Conservation (phyloP, 1,140 invertebrate species). For the Frieseomelitta varia region DNA sequence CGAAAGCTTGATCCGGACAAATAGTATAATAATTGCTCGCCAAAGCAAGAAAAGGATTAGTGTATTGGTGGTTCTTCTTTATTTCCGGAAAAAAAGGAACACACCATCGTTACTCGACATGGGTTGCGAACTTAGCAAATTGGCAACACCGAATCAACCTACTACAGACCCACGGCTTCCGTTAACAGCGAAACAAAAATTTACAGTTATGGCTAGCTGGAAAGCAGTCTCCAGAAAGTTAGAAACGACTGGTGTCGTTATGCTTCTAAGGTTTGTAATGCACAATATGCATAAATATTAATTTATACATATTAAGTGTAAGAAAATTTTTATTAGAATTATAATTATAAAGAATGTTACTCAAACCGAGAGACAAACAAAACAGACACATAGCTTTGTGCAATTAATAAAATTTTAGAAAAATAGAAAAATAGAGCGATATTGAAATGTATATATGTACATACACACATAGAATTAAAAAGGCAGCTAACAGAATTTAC, state of each 20-base stretch:
- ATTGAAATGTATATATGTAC: too few relatives aligned
- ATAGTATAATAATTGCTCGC: background rate
- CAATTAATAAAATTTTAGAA: background rate
- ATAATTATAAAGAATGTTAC: background rate
- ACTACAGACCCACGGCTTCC: conserved; percentile 90
- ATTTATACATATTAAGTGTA: background rate
- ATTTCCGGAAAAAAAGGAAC: background rate
- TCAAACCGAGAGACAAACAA: too few relatives aligned
- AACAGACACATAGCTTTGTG: background rate
- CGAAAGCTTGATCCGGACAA: background rate
- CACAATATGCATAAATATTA: background rate
- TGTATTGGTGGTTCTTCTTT: conserved; percentile 11
- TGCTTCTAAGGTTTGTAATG: conserved; percentile 91
- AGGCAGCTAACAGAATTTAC: too few relatives aligned
- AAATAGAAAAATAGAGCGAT: background rate
- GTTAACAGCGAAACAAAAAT: conserved; percentile 92
- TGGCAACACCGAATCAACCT: conserved; percentile 83
- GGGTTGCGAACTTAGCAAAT: conserved; percentile 90
- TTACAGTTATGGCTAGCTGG: conserved; percentile 93
- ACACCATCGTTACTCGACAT: conserved; percentile 77
- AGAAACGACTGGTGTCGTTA: conserved; percentile 93
- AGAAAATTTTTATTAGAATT: background rate
- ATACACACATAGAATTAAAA: too few relatives aligned
- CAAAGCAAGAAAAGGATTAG: too few relatives aligned
- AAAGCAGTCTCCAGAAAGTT: conserved; percentile 93